These are phyloP conservation scores for Bombus sibiricus DNA, from an alignment of 1,140 invertebrate genomes.

Conservation along the genomic window DNA sequence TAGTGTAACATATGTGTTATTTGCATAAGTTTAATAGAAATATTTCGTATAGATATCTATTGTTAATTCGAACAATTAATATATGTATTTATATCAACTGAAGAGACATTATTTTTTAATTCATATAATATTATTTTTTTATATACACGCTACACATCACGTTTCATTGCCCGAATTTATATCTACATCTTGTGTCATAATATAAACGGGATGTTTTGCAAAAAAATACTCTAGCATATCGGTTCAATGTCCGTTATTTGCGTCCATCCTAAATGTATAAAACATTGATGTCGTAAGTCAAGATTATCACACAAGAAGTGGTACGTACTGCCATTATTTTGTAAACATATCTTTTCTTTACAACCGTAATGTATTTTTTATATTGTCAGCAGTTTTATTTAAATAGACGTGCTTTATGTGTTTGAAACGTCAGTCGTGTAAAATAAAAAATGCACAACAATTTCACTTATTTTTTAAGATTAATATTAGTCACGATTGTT, in stretches of 20 bases:
- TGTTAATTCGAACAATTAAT: constrained; percentile 3
- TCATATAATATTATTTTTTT: background rate
- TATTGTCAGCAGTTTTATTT: constrained; percentile 20
- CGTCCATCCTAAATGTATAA: constrained; percentile 23
- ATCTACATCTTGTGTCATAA: background rate
- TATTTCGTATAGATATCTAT: background rate
- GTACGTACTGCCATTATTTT: constrained; percentile 54
- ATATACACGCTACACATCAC: background rate
- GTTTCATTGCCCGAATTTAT: background rate
- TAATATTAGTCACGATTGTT: constrained; percentile 22
- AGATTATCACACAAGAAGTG: constrained; percentile 27
- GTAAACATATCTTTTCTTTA: constrained; percentile 46
- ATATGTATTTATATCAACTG: background rate
- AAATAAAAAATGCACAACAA: constrained; percentile 7
- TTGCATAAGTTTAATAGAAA: background rate
- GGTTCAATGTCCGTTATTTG: constrained; percentile 4
- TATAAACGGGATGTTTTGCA: background rate
- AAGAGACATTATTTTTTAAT: constrained; percentile 10
- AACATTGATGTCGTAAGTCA: constrained; percentile 23
- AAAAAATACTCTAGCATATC: constrained; percentile 9
- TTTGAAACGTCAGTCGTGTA: background rate
- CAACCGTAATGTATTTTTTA: constrained; percentile 27
- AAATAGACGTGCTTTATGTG: background rate
- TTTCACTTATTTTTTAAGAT: constrained; percentile 7
- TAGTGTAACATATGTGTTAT: background rate